Base-by-base conservation (phyloP, 2,797 vertebrate genomes). In the Bradypodion ventrale region DNA sequence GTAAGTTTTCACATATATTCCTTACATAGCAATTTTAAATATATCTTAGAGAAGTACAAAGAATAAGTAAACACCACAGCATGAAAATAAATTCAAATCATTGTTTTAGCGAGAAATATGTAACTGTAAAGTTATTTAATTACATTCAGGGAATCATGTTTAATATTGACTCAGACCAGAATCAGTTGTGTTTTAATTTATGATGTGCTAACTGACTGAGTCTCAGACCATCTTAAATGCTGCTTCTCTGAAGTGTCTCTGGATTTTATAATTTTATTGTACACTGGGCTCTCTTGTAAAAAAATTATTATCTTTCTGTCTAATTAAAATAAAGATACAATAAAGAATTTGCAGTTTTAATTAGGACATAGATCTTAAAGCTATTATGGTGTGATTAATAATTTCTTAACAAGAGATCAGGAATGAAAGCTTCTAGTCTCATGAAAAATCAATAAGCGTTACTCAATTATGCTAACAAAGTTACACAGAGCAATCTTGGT, bases 311-410 rank as follows among this genome's bases (percentile, higher is more conserved):
- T 94, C 90, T 95, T 89, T 89, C 93, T 75, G 92, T 89, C 94
- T 95, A 96, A 96, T 96, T 96, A 96, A 96, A 96, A 95, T 95
- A 95, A 96, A 96, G 93, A 94, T 83, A 89, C 90, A 95, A 95
- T 96, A 95, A 95, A 95, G 91, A 96, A 95, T 94, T 95, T 94
- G 95, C 92, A 83, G 85, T 94, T 95, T 96, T 96, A 96, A 96
- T 96, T 96, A 95, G 93, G 89, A 79, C 89, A 94, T 94, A 95
- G 92, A 94, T 96, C 94, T 96, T 95, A 94, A 95, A 94, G 94
- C 93, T 94, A 96, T 96, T 95, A 95, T 91, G 83, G 16, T 44
- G 83, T 94, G 92, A 94, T 96, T 95, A 96, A 95, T 96, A 96
- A 95, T 94, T 95, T 86, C 92, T 95, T 95, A 94, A 95, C 93